These are phyloP conservation scores for Amphiura filiformis DNA, from an alignment of 35 echinoderm and acorn worm genomes.

Conservation along the genomic window DNA sequence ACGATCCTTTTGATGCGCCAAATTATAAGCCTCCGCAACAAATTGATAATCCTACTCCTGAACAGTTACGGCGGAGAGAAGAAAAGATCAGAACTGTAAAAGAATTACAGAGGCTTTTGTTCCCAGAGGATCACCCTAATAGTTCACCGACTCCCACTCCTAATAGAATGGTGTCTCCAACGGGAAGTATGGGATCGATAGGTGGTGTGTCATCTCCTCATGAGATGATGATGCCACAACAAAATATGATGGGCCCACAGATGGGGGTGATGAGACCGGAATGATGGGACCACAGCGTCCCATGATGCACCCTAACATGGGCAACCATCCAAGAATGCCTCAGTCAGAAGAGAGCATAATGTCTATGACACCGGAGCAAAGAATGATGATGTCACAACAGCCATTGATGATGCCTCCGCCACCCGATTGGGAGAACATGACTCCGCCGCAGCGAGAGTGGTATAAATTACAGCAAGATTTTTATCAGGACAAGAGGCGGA, in stretches of 20 bases:
- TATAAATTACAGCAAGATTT: conserved; percentile 95
- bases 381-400: conserved; percentile 72
- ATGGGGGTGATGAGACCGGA: conserved; percentile 40
- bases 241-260: conserved; percentile 57
- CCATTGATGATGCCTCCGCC: conserved; percentile 64
- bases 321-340: conserved; percentile 73
- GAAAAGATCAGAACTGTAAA: conserved; percentile 80
- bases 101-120: conserved; percentile 88
- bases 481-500: conserved; percentile 76
- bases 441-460: conserved; percentile 86
- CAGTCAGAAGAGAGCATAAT: conserved; percentile 54
- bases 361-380: conserved; percentile 69
- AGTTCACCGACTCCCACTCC: conserved; percentile 57
- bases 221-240: conserved; percentile 50
- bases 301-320: conserved; percentile 76
- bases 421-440: conserved; percentile 84
- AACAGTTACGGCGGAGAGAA: conserved; percentile 87
- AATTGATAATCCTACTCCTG: conserved; percentile 91
- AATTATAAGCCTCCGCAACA: conserved; percentile 71
- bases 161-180: conserved; percentile 78
- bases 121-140: conserved; percentile 86
- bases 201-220: conserved; percentile 49
- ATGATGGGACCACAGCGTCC: conserved; percentile 70
- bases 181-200: conserved; percentile 44
- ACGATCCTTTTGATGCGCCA: conserved; percentile 57